Percentiles rank a stretch among this genome's conserved stretches.
phyloP scores from a whole-genome alignment of 1,140 invertebrate genomes.

The Platyura marginata region DNA sequence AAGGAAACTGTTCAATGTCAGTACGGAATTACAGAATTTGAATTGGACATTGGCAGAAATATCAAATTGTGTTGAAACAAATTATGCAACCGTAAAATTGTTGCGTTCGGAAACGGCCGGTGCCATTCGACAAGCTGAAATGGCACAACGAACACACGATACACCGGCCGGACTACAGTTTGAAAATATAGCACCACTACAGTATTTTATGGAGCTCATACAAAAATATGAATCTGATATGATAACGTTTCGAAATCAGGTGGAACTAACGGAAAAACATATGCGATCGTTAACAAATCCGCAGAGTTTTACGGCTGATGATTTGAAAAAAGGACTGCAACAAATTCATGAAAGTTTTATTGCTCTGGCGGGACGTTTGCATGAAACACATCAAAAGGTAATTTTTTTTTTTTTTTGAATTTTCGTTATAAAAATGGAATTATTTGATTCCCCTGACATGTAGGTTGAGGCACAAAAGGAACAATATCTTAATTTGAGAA shows the following conservation, averaged over 20 bases:
- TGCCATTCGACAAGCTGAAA: conserved; percentile 54
- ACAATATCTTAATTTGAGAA: conserved; percentile 60
- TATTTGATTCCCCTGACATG: too few species aligned
- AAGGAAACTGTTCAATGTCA: conserved; percentile 17
- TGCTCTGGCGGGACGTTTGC: conserved; percentile 63
- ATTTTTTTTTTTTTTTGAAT: neutral
- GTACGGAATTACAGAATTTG: conserved; percentile 16
- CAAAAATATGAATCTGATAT: conserved; percentile 53
- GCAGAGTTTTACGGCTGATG: conserved; percentile 43
- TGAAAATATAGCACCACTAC: conserved; percentile 53
- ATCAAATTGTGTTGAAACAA: conserved; percentile 35
- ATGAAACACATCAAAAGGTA: conserved; percentile 57
- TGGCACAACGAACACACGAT: conserved; percentile 60
- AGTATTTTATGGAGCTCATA: conserved; percentile 53
- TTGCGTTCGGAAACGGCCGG: conserved; percentile 54
- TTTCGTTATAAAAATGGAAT: too few species aligned
- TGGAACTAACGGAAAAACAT: conserved; percentile 53
- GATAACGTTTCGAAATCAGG: conserved; percentile 46
- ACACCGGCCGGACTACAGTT: conserved; percentile 56
- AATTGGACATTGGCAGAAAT: conserved; percentile 27
- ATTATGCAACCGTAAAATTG: conserved; percentile 45
- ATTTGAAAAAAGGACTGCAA: conserved; percentile 41
- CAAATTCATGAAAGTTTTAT: conserved; percentile 72
- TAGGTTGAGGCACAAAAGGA: conserved; percentile 56
- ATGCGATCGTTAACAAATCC: conserved; percentile 47